A percentile compares a stretch with the other conserved stretches of the same genome.
phyloP scores from a whole-genome alignment of 2,113 vertebrate species.

The Halcyon senegalensis region DNA sequence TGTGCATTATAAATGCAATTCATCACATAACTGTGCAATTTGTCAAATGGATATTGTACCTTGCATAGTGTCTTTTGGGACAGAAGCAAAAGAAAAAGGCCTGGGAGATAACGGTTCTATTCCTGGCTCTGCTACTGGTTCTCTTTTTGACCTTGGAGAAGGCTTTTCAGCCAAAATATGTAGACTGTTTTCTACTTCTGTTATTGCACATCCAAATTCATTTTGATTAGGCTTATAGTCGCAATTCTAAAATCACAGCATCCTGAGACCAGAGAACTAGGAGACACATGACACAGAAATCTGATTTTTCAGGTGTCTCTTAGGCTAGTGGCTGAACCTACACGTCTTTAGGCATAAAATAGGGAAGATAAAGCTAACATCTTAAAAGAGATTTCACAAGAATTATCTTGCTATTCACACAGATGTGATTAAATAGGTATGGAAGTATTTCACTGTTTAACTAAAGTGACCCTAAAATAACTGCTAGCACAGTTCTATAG shows the following conservation, averaged over 20 bases:
- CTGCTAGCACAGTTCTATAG: neutral
- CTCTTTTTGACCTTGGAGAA: conserved; percentile 54
- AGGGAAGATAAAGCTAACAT: neutral
- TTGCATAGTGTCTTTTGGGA: conserved; percentile 57
- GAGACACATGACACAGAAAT: neutral
- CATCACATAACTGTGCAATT: conserved; percentile 65
- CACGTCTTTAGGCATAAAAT: neutral
- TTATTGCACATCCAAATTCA: neutral
- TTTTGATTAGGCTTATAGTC: neutral
- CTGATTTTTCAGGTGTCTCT: neutral
- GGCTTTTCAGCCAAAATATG: neutral
- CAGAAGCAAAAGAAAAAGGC: conserved; percentile 54
- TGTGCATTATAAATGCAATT: conserved; percentile 68
- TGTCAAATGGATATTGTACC: conserved; percentile 67
- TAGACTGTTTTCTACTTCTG: neutral
- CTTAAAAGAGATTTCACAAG: neutral
- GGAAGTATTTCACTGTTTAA: neutral
- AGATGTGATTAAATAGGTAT: neutral
- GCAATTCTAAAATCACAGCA: neutral
- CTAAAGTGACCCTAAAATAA: neutral
- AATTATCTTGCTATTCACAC: neutral
- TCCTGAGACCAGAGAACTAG: neutral
- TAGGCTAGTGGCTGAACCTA: neutral
- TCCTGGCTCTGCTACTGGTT: conserved; percentile 56
- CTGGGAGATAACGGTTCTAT: conserved; percentile 53